Conservation (phyloP, 2,888 invertebrate species). For the Cremastinae sp. region DNA sequence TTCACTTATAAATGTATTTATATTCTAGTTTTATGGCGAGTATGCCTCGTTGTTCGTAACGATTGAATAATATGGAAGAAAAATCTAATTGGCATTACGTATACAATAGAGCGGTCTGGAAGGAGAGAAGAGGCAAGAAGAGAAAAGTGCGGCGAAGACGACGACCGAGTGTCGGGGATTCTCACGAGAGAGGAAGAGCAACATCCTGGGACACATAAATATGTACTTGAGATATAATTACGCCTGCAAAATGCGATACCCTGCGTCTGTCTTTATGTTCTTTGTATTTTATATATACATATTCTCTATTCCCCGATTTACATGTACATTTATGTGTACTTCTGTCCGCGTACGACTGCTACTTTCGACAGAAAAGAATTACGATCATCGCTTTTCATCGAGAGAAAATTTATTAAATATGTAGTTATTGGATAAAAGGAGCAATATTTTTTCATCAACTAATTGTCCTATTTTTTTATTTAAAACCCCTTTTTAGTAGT, state of each 20-base stretch:
- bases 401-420: too few relatives aligned
- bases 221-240: constrained; percentile 52
- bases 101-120: constrained; percentile 50
- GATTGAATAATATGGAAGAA: constrained; percentile 54
- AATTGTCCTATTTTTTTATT: too few relatives aligned
- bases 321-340: background rate
- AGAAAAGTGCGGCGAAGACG: constrained; percentile 36
- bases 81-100: constrained; percentile 57
- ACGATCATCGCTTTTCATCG: too few relatives aligned
- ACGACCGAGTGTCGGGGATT: constrained; percentile 46
- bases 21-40: constrained; percentile 19
- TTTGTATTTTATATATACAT: background rate
- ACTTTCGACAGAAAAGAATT: too few relatives aligned
- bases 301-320: background rate
- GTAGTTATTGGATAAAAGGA: too few relatives aligned
- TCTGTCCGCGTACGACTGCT: too few relatives aligned
- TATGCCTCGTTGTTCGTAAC: constrained; percentile 32
- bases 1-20: constrained; percentile 8
- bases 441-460: too few relatives aligned
- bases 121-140: constrained; percentile 47
- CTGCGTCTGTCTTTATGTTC: background rate
- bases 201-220: constrained; percentile 56
- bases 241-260: constrained; percentile 34
- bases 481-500: too few relatives aligned
- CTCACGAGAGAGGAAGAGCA: constrained; percentile 56